A percentile compares a stretch with the other conserved stretches of the same genome.
phyloP scores from a whole-genome alignment of 2,113 vertebrate genomes.

The Balaeniceps rex region DNA sequence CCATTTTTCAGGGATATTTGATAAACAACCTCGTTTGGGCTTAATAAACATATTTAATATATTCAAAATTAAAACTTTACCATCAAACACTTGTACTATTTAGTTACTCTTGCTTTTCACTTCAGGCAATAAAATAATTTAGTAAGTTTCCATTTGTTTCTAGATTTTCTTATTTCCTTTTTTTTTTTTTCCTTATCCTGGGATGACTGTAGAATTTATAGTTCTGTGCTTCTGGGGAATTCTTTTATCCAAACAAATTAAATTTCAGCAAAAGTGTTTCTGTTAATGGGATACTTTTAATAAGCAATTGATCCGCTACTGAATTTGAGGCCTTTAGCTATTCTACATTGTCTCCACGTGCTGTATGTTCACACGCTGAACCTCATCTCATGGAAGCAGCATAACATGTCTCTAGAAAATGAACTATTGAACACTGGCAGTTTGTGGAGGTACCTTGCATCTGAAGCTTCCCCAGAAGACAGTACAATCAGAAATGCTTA shows the following conservation, averaged over 20 bases:
- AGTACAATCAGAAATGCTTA: not conserved
- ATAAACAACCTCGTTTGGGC: not conserved
- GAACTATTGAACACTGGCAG: not conserved
- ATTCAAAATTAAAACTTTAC: not conserved
- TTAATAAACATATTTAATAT: not conserved
- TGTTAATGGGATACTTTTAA: not conserved
- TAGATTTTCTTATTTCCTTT: not conserved
- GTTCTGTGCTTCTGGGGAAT: not conserved
- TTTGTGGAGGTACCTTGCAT: not conserved
- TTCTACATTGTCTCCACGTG: not conserved
- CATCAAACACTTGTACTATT: not conserved
- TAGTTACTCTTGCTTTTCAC: not conserved
- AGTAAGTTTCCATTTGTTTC: not conserved
- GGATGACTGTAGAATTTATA: not conserved
- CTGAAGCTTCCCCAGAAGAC: not conserved
- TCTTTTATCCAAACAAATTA: not conserved
- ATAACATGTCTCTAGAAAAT: not conserved
- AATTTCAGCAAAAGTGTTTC: not conserved
- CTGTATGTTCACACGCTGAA: fast-evolving
- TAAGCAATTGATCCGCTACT: not conserved
- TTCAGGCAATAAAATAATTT: not conserved
- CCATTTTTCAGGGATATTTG: not conserved
- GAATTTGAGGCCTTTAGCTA: not conserved
- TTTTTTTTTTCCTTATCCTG: not conserved
- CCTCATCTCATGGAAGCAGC: not conserved